Conservation (phyloP, 2,888 invertebrate species). For the Ophion ellenae region DNA sequence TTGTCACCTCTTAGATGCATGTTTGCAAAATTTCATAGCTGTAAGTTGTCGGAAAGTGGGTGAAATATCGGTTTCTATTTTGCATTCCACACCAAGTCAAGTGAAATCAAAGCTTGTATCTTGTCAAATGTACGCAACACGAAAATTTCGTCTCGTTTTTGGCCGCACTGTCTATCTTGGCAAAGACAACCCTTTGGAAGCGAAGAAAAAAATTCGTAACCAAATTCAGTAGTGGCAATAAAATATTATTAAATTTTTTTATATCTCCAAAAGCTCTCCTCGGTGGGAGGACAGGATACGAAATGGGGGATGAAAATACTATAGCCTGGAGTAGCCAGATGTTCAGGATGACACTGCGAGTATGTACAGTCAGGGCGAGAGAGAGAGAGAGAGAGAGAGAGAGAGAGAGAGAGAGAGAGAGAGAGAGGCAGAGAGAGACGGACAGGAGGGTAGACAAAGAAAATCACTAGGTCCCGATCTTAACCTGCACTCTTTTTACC, state of each 20-base stretch:
- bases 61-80: too few relatives aligned
- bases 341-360: slow-evolving; percentile 23
- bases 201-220: not conserved
- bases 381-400: slow-evolving; percentile 1
- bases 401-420: not conserved
- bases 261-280: not conserved
- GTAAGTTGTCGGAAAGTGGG: too few relatives aligned
- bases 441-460: slow-evolving; percentile 24
- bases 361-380: slow-evolving; percentile 21
- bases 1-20: too few relatives aligned
- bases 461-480: slow-evolving; percentile 34
- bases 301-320: slow-evolving; percentile 2
- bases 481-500: slow-evolving; percentile 35
- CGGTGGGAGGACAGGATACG: not conserved
- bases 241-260: slow-evolving; percentile 8
- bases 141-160: not conserved
- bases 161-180: not conserved
- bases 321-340: slow-evolving; percentile 6
- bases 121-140: not conserved
- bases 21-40: too few relatives aligned
- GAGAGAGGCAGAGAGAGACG: not conserved
- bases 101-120: too few relatives aligned
- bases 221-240: not conserved
- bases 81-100: too few relatives aligned
- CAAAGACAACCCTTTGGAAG: not conserved